Evolutionary conservation across 1,140 invertebrate genomes (phyloP).

Genomic region (Pseudobourletiella spinata): DNA sequence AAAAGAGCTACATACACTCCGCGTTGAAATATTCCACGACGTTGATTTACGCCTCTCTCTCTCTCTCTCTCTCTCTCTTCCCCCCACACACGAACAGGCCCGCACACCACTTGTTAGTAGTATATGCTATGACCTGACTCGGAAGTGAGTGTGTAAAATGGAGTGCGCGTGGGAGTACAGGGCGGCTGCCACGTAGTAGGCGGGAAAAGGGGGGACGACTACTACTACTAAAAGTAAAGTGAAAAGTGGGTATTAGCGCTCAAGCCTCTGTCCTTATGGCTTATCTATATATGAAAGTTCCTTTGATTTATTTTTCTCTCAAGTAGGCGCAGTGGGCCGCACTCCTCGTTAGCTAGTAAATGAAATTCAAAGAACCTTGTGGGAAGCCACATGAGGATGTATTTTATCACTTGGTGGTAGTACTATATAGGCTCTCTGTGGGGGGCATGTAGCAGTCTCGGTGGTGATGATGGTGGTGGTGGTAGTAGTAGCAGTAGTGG

Average conservation of each 20-base stretch:
- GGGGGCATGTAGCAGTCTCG: too few species aligned
- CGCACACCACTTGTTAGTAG: too few species aligned
- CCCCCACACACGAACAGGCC: too few species aligned
- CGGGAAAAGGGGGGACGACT: neutral
- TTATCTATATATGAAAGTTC: slow-evolving; percentile 1
- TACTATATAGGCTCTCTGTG: too few species aligned
- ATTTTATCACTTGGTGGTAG: too few species aligned
- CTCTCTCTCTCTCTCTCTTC: too few species aligned
- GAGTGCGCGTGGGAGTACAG: neutral
- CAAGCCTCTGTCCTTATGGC: neutral
- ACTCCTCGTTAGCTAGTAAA: neutral
- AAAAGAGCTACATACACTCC: neutral
- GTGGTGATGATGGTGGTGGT: too few species aligned
- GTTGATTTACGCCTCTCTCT: neutral
- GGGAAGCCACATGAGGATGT: too few species aligned
- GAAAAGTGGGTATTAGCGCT: neutral
- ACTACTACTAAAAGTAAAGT: neutral
- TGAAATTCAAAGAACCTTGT: neutral
- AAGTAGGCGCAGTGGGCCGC: neutral
- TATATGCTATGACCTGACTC: too few species aligned
- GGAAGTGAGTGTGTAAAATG: neutral
- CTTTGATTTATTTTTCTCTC: neutral
- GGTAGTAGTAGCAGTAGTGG: too few species aligned
- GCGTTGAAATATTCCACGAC: neutral
- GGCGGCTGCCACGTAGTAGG: too few species aligned